These are phyloP conservation scores for Pemphredon lugubris DNA, from an alignment of 2,888 invertebrate species.

Conservation along the genomic window DNA sequence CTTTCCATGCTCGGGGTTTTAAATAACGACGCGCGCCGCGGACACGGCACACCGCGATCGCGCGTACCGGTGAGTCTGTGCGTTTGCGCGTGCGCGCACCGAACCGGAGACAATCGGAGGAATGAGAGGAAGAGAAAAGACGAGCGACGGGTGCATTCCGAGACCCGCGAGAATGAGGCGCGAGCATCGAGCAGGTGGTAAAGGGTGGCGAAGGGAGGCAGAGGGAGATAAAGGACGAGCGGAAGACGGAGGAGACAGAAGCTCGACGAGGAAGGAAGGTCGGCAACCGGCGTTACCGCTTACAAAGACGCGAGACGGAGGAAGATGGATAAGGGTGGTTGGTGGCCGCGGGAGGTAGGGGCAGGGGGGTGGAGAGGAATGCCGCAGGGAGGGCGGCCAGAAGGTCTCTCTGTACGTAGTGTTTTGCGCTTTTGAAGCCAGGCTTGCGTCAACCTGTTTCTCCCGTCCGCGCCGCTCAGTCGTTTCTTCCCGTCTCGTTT, in stretches of 20 bases:
- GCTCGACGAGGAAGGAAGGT: constrained; percentile 45
- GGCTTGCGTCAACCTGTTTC: constrained; percentile 60
- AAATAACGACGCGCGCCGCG: too few relatives aligned
- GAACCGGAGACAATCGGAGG: constrained; percentile 51
- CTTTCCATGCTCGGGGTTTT: too few relatives aligned
- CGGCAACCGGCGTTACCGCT: constrained; percentile 50
- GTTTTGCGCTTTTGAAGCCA: constrained; percentile 57
- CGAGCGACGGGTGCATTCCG: constrained; percentile 56
- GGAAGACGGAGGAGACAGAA: constrained; percentile 40
- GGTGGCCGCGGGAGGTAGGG: too few relatives aligned
- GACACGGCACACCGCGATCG: too few relatives aligned
- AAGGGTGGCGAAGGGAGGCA: constrained; percentile 27
- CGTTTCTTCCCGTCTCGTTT: constrained; percentile 30
- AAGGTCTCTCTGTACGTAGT: constrained; percentile 39
- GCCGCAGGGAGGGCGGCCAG: constrained; percentile 32
- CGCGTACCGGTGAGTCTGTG: too few relatives aligned
- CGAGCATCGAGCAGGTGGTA: constrained; percentile 58
- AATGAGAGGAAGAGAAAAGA: constrained; percentile 50
- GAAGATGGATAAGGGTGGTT: constrained; percentile 45
- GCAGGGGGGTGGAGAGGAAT: constrained; percentile 33
- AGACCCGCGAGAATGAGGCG: constrained; percentile 62
- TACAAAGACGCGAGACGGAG: constrained; percentile 37
- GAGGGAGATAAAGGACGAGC: constrained; percentile 49
- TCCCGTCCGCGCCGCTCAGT: constrained; percentile 32
- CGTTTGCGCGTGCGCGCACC: constrained; percentile 28